These are phyloP conservation scores for Eurystomus gularis DNA, from an alignment of 2,113 vertebrate species.

Conservation along the genomic window DNA sequence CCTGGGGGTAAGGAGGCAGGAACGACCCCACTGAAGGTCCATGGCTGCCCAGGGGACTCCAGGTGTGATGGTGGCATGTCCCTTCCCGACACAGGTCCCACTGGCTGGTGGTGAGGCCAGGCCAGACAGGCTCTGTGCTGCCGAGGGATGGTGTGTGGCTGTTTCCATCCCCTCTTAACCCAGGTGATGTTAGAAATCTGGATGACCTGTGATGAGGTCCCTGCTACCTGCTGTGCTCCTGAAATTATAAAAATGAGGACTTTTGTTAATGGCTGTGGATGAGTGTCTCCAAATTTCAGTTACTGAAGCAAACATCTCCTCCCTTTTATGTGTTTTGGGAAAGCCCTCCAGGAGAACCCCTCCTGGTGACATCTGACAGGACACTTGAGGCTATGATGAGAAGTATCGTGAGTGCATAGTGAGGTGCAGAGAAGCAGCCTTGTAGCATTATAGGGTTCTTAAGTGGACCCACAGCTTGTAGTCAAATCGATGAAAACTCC, in stretches of 20 bases:
- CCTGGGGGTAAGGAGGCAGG: not conserved
- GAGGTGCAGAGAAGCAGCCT: not conserved
- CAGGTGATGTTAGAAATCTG: not conserved
- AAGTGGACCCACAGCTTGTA: too few species aligned
- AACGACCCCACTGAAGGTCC: rapidly evolving
- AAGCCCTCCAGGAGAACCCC: too few species aligned
- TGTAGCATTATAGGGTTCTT: not conserved
- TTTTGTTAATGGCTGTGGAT: not conserved
- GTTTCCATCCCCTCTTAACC: not conserved
- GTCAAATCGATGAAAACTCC: too few species aligned
- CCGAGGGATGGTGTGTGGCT: not conserved
- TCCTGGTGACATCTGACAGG: not conserved
- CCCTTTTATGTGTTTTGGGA: not conserved
- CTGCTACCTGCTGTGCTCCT: not conserved
- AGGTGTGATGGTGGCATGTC: rapidly evolving
- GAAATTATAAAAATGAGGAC: not conserved
- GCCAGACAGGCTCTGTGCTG: not conserved
- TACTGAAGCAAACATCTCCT: not conserved
- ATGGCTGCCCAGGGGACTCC: not conserved
- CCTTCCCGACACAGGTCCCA: rapidly evolving
- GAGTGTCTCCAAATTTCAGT: not conserved
- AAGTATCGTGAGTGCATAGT: too few species aligned
- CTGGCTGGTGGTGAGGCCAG: not conserved
- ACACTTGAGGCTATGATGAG: not conserved
- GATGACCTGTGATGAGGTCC: not conserved